Evolutionary conservation across 2,797 vertebrate species (phyloP).

Genomic region (Pseudotriccus pelzelni): DNA sequence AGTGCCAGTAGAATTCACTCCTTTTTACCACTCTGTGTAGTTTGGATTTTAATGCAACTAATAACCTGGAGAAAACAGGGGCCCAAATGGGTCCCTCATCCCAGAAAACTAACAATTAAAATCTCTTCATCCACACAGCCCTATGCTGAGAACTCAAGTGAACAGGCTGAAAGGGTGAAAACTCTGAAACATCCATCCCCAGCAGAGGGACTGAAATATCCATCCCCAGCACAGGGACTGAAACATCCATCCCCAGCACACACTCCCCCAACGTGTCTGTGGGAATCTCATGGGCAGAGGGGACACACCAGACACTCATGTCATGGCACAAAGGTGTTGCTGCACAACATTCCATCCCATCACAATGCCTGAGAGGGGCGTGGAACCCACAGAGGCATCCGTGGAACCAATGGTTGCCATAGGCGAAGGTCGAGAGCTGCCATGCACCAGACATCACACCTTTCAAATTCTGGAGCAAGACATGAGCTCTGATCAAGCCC

Average conservation of each 20-base stretch:
- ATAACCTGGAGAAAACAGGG: neutral
- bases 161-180: neutral
- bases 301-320: too few species aligned
- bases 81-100: neutral
- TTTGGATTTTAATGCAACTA: neutral
- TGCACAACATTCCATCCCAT: neutral
- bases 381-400: neutral
- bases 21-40: neutral
- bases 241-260: too few species aligned
- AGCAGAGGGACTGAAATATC: too few species aligned
- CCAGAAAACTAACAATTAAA: neutral
- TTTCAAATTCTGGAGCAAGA: conserved; percentile 32
- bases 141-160: neutral
- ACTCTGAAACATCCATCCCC: neutral
- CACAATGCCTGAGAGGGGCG: neutral
- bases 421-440: neutral
- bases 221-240: too few species aligned
- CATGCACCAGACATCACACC: conserved; percentile 41
- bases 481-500: conserved; percentile 6
- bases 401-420: neutral
- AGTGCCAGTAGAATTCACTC: neutral
- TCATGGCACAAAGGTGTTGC: neutral
- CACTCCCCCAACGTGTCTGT: rapidly evolving
- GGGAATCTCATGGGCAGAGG: rapidly evolving
- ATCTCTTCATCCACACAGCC: neutral